A percentile compares a stretch with the other conserved stretches of the same genome.
These are phyloP conservation scores for Lathamus discolor DNA, from an alignment of 2,113 vertebrate genomes.

Conservation along the genomic window DNA sequence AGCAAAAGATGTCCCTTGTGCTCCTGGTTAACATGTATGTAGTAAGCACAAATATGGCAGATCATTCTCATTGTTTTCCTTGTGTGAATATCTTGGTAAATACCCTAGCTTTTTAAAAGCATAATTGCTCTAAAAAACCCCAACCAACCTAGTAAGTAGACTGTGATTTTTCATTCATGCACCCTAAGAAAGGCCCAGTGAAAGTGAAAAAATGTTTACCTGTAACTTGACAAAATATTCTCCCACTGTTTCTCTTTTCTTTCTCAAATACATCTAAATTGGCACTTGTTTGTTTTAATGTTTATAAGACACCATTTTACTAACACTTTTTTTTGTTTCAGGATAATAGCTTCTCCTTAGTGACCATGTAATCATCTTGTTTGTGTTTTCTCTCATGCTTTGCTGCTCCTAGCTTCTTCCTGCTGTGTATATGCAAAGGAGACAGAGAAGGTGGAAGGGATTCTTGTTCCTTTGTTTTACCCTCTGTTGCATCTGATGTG, in stretches of 20 bases:
- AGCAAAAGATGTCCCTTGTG: background rate
- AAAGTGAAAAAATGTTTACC: background rate
- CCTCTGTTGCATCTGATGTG: background rate
- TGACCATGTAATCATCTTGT: background rate
- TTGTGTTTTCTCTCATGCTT: background rate
- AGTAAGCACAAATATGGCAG: background rate
- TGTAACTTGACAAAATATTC: background rate
- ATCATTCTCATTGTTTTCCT: background rate
- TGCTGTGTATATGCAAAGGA: background rate
- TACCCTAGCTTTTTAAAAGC: background rate
- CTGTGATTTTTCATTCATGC: background rate
- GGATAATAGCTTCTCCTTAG: background rate
- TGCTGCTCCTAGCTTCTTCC: background rate
- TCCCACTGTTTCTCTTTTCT: background rate
- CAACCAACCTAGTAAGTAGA: background rate
- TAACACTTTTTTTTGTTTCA: background rate
- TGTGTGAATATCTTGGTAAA: background rate
- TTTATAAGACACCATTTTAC: background rate
- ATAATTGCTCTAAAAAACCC: background rate
- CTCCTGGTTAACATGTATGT: background rate
- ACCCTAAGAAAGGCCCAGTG: background rate
- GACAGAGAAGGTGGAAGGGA: background rate
- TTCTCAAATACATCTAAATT: background rate
- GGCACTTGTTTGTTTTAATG: accelerated
- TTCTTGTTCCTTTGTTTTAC: background rate